These are phyloP conservation scores for Chionis minor DNA, from an alignment of 2,113 vertebrate species.

Conservation along the genomic window DNA sequence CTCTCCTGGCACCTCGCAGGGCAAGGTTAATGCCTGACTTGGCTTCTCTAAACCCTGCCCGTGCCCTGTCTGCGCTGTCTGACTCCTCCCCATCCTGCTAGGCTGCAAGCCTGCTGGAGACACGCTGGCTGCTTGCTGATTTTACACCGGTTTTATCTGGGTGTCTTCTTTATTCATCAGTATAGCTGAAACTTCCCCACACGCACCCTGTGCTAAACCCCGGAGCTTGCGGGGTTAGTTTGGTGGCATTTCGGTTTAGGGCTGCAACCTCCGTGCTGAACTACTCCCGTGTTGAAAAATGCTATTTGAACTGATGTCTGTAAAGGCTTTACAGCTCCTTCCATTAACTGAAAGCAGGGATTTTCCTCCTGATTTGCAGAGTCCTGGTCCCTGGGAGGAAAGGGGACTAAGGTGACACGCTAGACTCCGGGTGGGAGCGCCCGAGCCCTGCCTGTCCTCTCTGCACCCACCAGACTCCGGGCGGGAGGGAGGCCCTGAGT, in stretches of 20 bases:
- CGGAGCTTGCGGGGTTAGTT: background rate
- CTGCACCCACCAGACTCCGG: background rate
- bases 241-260: background rate
- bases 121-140: background rate
- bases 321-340: background rate
- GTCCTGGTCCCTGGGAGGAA: background rate
- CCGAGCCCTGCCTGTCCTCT: background rate
- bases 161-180: background rate
- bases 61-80: background rate
- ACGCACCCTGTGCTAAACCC: background rate
- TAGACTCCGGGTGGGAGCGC: accelerated
- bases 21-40: conserved; percentile 20
- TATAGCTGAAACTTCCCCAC: background rate
- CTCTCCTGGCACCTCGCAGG: background rate
- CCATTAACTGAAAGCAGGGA: background rate
- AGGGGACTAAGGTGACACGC: too few relatives aligned
- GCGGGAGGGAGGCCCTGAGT: background rate
- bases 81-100: background rate
- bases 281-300: background rate
- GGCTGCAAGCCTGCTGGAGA: background rate
- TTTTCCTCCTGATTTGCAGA: background rate
- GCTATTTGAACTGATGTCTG: background rate
- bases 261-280: background rate
- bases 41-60: background rate
- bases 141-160: background rate